A percentile compares a stretch with the other conserved stretches of the same genome.
These are phyloP conservation scores for Tupaia chinensis DNA, from an alignment of 2,113 vertebrate species.

Conservation along the genomic window DNA sequence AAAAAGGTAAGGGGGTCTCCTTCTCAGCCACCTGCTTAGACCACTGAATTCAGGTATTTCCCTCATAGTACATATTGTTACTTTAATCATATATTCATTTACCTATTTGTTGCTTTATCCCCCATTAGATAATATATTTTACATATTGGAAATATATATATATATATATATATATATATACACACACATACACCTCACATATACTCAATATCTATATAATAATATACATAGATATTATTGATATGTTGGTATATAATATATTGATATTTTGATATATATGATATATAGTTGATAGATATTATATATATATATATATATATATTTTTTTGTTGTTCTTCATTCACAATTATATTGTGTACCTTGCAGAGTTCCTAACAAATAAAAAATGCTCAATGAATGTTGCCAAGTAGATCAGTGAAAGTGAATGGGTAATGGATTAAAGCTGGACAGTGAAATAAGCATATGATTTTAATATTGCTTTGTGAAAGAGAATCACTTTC, in stretches of 20 bases:
- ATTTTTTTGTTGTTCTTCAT: background rate
- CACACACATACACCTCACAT: too few relatives aligned
- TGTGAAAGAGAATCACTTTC: background rate
- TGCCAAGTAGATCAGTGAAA: background rate
- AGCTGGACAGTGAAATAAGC: background rate
- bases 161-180: too few relatives aligned
- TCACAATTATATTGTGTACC: background rate
- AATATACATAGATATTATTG: too few relatives aligned
- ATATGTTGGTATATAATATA: too few relatives aligned
- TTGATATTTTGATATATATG: too few relatives aligned
- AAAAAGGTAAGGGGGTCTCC: accelerated
- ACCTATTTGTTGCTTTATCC: background rate
- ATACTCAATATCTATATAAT: too few relatives aligned
- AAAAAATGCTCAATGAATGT: background rate
- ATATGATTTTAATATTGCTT: background rate
- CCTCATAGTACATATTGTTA: background rate
- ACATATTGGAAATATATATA: background rate
- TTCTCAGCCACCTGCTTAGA: background rate
- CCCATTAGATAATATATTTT: background rate
- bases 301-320: too few relatives aligned
- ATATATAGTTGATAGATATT: too few relatives aligned
- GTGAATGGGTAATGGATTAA: background rate
- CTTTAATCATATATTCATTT: background rate
- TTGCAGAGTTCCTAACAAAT: background rate
- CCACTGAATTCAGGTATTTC: background rate